A percentile compares a stretch with the other conserved stretches of the same genome.
These are phyloP conservation scores for Sitobion miscanthi DNA, from an alignment of 1,140 invertebrate species.

Conservation along the genomic window DNA sequence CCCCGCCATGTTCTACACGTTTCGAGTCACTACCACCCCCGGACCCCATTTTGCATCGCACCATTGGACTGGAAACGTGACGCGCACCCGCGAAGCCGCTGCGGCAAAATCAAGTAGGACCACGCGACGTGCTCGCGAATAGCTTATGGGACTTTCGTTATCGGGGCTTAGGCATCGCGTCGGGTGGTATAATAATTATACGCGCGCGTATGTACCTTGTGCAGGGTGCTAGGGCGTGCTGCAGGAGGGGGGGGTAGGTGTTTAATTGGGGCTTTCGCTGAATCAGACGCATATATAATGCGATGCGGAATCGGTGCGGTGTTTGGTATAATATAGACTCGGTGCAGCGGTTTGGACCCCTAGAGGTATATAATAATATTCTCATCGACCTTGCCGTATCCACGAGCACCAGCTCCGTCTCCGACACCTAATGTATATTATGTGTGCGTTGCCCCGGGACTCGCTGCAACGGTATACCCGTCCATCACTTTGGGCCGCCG, in stretches of 20 bases:
- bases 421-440: neutral
- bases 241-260: neutral
- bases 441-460: neutral
- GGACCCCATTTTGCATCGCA: too few species aligned
- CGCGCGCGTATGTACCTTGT: neutral
- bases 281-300: neutral
- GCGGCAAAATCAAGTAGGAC: neutral
- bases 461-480: neutral
- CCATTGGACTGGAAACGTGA: neutral
- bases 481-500: neutral
- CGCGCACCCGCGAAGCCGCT: neutral
- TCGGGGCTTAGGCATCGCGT: neutral
- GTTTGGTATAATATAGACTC: neutral
- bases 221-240: neutral
- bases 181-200: neutral
- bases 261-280: constrained; percentile 25
- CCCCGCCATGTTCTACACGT: neutral
- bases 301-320: neutral
- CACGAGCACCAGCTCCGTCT: neutral
- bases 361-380: neutral
- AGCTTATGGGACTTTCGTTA: constrained; percentile 37
- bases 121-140: neutral
- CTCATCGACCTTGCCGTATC: neutral
- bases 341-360: neutral
- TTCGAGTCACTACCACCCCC: neutral